Evolutionary conservation across 1,140 invertebrate species (phyloP).

Genomic region (Argopecten irradians): DNA sequence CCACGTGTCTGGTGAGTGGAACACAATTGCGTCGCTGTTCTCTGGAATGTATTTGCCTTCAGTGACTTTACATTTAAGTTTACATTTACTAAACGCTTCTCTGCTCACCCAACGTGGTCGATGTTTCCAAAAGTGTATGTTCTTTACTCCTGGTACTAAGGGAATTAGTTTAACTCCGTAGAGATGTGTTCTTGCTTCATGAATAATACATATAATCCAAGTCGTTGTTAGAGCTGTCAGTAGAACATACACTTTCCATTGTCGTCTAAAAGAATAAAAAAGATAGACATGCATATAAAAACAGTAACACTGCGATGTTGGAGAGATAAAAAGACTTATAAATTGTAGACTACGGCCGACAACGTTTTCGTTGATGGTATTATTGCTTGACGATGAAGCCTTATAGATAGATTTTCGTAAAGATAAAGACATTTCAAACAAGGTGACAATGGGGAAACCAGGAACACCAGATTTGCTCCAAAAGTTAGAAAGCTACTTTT

Average conservation of each 20-base stretch:
- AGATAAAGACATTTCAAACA: too few species aligned
- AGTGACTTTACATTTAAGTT: not conserved
- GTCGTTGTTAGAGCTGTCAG: not conserved
- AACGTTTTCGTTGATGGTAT: too few species aligned
- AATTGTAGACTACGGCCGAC: too few species aligned
- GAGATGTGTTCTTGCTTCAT: not conserved
- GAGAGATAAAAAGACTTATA: too few species aligned
- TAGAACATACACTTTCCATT: not conserved
- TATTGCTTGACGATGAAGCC: too few species aligned
- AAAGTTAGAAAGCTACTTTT: too few species aligned
- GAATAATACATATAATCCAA: not conserved
- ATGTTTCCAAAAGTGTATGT: not conserved
- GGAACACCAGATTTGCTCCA: too few species aligned
- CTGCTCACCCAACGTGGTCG: not conserved
- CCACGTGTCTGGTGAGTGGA: not conserved
- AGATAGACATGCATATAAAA: too few species aligned
- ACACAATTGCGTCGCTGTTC: not conserved
- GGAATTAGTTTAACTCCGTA: not conserved
- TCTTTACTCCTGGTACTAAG: not conserved
- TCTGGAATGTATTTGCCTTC: not conserved
- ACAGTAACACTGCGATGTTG: too few species aligned
- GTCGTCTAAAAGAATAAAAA: not conserved
- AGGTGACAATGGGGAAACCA: too few species aligned
- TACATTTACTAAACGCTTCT: not conserved
- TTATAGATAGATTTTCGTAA: too few species aligned